Conservation (phyloP, 1,140 invertebrate species). For the Periplaneta americana region DNA sequence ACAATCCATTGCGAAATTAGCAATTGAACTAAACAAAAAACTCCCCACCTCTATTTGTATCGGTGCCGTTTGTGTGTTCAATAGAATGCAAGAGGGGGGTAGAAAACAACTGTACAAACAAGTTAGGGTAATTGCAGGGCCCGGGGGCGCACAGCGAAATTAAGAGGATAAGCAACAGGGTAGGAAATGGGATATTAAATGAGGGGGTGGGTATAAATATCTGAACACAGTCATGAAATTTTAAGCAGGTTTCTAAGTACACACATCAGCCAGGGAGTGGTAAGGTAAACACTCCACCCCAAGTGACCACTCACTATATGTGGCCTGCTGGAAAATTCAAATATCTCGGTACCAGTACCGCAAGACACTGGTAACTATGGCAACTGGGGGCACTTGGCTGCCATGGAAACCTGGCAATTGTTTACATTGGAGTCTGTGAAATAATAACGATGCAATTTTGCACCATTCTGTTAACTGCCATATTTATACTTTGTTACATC, state of each 20-base stretch:
- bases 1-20: too few species aligned
- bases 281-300: background rate
- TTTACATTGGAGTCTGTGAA: too few species aligned
- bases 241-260: background rate
- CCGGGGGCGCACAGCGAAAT: background rate
- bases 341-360: too few species aligned
- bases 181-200: background rate
- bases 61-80: background rate
- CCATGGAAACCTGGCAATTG: too few species aligned
- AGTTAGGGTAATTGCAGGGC: background rate
- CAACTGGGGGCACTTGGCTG: too few species aligned
- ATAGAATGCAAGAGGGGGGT: background rate
- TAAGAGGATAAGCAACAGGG: background rate
- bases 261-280: background rate
- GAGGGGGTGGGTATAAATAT: background rate
- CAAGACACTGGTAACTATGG: too few species aligned
- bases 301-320: background rate
- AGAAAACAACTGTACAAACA: background rate
- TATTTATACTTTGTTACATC: too few species aligned
- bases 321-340: too few species aligned
- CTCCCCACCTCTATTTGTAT: too few species aligned
- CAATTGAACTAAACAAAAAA: too few species aligned
- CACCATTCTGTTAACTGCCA: too few species aligned
- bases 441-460: too few species aligned
- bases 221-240: background rate